Evolutionary conservation across 2,113 vertebrate species (phyloP).

Genomic region (Seriola quinqueradiata): DNA sequence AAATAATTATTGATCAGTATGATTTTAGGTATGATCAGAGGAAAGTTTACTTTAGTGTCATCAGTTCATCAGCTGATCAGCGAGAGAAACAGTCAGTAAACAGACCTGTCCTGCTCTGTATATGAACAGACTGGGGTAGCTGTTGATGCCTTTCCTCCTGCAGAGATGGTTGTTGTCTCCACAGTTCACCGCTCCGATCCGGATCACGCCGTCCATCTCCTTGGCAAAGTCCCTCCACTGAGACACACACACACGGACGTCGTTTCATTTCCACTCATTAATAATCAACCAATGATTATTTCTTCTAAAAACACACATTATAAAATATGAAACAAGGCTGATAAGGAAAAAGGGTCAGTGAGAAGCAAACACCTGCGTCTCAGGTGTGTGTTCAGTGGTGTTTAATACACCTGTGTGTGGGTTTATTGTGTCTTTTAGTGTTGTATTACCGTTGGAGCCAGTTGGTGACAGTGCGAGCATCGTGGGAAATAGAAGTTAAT

Average conservation of each 20-base stretch:
- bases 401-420: not conserved
- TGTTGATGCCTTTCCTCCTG: constrained; percentile 93
- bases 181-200: constrained; percentile 97
- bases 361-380: not conserved
- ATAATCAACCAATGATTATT: too few relatives aligned
- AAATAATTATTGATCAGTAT: too few relatives aligned
- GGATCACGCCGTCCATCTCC: constrained; percentile 95
- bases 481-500: constrained; percentile 98
- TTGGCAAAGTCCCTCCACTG: constrained; percentile 99
- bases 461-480: constrained; percentile 97
- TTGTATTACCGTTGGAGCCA: constrained; percentile 91
- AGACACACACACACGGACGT: not conserved
- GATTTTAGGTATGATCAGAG: too few relatives aligned
- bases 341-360: not conserved
- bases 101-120: constrained; percentile 91
- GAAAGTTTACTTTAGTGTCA: too few relatives aligned
- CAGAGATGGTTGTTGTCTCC: constrained; percentile 95
- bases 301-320: not conserved
- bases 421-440: not conserved
- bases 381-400: not conserved
- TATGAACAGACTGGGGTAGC: constrained; percentile 94
- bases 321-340: not conserved
- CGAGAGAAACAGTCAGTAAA: not conserved
- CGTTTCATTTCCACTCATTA: too few relatives aligned
- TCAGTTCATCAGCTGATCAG: not conserved